These are phyloP conservation scores for Corydoras sp. DNA, from an alignment of 2,113 vertebrate genomes.

Conservation along the genomic window DNA sequence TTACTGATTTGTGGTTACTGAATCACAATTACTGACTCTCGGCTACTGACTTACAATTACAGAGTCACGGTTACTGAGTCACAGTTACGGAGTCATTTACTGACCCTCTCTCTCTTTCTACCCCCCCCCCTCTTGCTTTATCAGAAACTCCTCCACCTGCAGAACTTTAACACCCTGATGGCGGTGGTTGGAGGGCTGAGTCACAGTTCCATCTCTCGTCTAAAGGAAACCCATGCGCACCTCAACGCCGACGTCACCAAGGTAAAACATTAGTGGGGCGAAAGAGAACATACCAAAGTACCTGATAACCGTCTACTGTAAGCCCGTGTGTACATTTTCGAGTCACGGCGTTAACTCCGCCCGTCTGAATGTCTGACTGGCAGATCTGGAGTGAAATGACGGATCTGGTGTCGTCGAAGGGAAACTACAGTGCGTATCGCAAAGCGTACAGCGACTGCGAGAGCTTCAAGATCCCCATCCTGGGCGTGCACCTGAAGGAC, in stretches of 20 bases:
- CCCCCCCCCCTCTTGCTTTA: constrained; percentile 35
- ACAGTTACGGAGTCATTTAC: too few species aligned
- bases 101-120: background rate
- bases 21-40: too few species aligned
- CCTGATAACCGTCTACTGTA: background rate
- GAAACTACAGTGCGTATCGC: constrained; percentile 92
- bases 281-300: background rate
- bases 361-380: background rate
- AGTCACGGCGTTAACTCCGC: too few species aligned
- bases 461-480: constrained; percentile 92
- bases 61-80: too few species aligned
- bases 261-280: constrained; percentile 53
- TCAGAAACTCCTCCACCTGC: constrained; percentile 89
- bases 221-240: constrained; percentile 90
- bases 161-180: constrained; percentile 98
- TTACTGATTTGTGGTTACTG: too few species aligned
- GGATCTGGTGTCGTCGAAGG: constrained; percentile 90
- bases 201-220: constrained; percentile 92
- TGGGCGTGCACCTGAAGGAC: constrained; percentile 96
- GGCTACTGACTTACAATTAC: too few species aligned
- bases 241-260: constrained; percentile 86
- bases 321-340: background rate
- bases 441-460: constrained; percentile 86
- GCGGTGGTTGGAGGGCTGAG: constrained; percentile 93
- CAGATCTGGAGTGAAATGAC: constrained; percentile 96